phyloP scores from a whole-genome alignment of 2,797 vertebrate genomes.

The Rhinella marina region DNA sequence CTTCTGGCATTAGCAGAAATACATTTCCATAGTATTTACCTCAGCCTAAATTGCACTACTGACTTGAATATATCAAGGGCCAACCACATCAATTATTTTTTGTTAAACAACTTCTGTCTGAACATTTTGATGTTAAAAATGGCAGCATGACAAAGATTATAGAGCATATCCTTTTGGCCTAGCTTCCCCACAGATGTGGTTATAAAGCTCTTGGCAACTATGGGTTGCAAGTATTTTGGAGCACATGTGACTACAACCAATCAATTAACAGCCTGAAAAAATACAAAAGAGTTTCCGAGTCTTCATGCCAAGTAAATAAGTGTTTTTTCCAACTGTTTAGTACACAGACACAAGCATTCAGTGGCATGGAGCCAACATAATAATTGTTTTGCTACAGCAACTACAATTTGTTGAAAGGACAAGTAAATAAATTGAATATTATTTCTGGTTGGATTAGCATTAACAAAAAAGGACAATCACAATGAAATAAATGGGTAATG shows the following conservation, averaged over 20 bases:
- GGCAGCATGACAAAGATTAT: not conserved
- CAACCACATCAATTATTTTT: not conserved
- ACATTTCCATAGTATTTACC: not conserved
- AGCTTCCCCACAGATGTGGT: conserved; percentile 29
- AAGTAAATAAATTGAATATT: conserved; percentile 16
- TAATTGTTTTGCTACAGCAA: conserved; percentile 7
- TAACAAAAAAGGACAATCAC: not conserved
- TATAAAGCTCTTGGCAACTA: conserved; percentile 15
- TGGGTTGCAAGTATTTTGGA: conserved; percentile 24
- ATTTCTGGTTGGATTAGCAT: not conserved
- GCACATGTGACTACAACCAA: conserved; percentile 10
- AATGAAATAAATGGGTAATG: conserved; percentile 11
- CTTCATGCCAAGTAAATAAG: conserved; percentile 30
- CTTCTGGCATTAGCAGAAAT: not conserved
- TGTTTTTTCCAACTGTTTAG: not conserved
- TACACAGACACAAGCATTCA: conserved; percentile 27
- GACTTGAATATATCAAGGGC: not conserved
- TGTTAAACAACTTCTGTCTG: conserved; percentile 10
- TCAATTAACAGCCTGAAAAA: conserved; percentile 23
- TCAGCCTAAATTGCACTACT: not conserved
- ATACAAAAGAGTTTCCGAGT: conserved; percentile 4
- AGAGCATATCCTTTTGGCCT: conserved; percentile 6
- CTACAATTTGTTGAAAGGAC: conserved; percentile 14
- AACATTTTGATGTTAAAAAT: conserved; percentile 32
- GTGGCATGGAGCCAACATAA: conserved; percentile 15